Base-by-base conservation (phyloP, 2,797 vertebrate species). In the Parambassis ranga region DNA sequence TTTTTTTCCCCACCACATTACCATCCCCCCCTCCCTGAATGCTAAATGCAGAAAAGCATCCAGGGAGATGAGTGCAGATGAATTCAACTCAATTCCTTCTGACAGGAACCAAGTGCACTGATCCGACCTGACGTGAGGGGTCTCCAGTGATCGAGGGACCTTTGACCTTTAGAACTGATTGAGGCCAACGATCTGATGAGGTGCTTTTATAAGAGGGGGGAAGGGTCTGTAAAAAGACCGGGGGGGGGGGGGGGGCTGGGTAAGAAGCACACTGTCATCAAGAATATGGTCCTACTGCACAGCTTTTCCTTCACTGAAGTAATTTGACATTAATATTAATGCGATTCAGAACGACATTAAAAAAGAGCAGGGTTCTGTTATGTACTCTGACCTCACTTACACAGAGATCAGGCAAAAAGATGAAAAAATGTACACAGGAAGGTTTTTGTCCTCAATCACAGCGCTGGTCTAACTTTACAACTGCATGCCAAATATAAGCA, bases 151-250 rank as follows among this genome's bases (percentile, higher is more conserved):
- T 79, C 19, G 8, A 47, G 63, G 47, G 61, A 82, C 76, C 87
- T 88, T 20, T 88, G 77, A 87, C 84, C 79, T 81, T 67, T 15
- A 48, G 37, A 74, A 67, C 59, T 26, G 57, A 85, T 75, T 38
- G 36, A 73, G 79, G 60, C 70, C 65, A 84, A 62, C 48, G 72
- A 90, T 90, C 88, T 89, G 81, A 89, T 88, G 85, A 89, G 69
- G 42, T 14, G 43, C 31, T 53, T 30, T 47, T 55, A 50, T 46
- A 15, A 55, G 7, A 27, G 14, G 35, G 63, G 48, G 51, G 22
- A 31, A 4, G 28, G 41, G n/a, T n/a, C n/a, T n/a, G n/a, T n/a
- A n/a, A n/a, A n/a, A n/a, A n/a, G n/a, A n/a, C n/a, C n/a, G n/a
- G 7, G 10, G 27, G 3, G 4, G 9, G 32, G 11, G 22, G 9